Base-by-base conservation (phyloP, 2,888 invertebrate genomes). In the Netelia virgata region DNA sequence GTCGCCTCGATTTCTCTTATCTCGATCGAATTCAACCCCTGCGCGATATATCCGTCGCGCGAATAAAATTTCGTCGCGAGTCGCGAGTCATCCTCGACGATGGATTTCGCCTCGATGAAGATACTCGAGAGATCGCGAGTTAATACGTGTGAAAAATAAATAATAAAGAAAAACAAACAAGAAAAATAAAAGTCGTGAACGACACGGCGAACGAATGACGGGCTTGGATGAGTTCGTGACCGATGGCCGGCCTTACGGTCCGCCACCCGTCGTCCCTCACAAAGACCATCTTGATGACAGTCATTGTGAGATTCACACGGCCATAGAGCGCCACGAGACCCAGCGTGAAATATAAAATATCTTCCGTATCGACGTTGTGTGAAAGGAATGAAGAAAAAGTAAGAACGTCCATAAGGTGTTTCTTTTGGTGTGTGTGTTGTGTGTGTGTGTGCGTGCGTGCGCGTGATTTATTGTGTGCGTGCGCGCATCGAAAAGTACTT, bases 241-340 rank as follows among this genome's bases (percentile, higher is more conserved):
- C 88, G 88, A 90, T 90, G 89, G 88, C 88, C 87, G 82, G 86
- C 72, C 88, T 86, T 86, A 87, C 76, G 90, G 91, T 90, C 90
- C 92, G 81, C 91, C 92, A 91, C 90, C 92, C 91, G 92, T 91
- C 88, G 92, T 87, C 87, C 84, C 87, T 83, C 88, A 92, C 91
- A 92, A 92, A 92, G 90, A 90, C 86, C 84, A 63, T 89, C 89
- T 90, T 90, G 91, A 92, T 91, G 91, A 92, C 90, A 89, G 88
- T 90, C 88, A 90, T 92, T 92, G 91, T 92, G 81, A 84, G 86
- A 82, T 82, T 53, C 85, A 36, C 86, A 20, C 64, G 72, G 77
- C 88, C 90, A 88, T 91, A 91, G 90, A 89, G 72, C 11, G 73
- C 57, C 68, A 59, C 79, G 41, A 50, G 36, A 53, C 43, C 57